Evolutionary conservation across 2,888 invertebrate species (phyloP), one percentile per base, ranked within the genome.

Genomic region (Dioctria rufipes): DNA sequence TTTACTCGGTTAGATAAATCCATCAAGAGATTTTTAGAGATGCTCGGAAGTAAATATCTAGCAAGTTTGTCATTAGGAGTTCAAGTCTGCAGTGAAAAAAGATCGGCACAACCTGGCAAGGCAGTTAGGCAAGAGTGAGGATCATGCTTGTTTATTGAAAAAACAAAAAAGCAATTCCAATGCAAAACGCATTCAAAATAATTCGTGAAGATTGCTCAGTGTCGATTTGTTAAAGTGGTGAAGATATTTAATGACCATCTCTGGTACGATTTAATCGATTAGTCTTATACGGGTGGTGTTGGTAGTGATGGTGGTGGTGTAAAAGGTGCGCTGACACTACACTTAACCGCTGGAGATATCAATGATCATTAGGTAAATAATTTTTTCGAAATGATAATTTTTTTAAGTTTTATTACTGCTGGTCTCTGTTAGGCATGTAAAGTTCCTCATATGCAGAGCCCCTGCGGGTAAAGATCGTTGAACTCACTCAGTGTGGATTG

Each of bases 151-250:
- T 61, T 3, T 37, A 3, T 1, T 5, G 25, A 11, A 8, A 8
- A 40, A 58, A 13, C 11, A 11, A 54, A 42, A 39, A 39, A 39
- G 54, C 54, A 54, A 9, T 3, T 42, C 40, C 40, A 13, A 65
- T n/a, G n/a, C 65, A 40, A n/a, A 73, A 73, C 58, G n/a, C 42
- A 73, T 73, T 4, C 39, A 37, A 5, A 13, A 61, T 13, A 37
- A 58, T 42, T 54, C 58, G 73, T 9, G 73, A 58, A 73, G 58
- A 58, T 54, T 9, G 60, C 5, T 58, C 42, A 6, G 58, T 58
- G 60, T 73, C 40, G 42, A 73, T 73, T 60, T 54, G 54, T 73
- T 73, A 73, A 60, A 58, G 58, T 42, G 42, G 9, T 58, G 58
- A 51, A 4, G 60, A 40, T 42, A n/a, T 54, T 42, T 73, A 73